Evolutionary conservation across 2,113 vertebrate genomes (phyloP).

Genomic region (Sceloporus undulatus): DNA sequence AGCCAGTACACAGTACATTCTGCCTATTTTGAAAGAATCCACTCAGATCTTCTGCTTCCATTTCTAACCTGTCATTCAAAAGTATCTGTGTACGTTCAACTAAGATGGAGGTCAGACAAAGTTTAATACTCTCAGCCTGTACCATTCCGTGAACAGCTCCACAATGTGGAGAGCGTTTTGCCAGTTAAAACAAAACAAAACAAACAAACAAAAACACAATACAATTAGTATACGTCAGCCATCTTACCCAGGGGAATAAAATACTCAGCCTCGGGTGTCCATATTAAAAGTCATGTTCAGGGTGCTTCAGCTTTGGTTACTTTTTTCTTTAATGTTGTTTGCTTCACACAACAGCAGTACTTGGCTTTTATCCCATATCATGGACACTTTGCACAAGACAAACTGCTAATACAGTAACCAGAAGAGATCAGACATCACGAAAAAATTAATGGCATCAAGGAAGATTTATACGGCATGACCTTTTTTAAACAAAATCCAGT

Average conservation of each 20-base stretch:
- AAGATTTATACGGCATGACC: not conserved
- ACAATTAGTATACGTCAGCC: too few species aligned
- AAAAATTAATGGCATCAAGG: not conserved
- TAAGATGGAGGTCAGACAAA: not conserved
- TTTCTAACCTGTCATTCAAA: conserved; percentile 1
- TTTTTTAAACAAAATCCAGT: conserved; percentile 2
- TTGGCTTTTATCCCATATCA: not conserved
- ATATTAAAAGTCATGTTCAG: not conserved
- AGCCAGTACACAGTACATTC: not conserved
- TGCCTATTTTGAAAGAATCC: not conserved
- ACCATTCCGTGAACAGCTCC: not conserved
- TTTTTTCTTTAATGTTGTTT: not conserved
- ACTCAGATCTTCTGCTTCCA: not conserved
- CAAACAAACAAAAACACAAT: not conserved
- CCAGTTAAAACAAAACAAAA: not conserved
- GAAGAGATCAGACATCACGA: not conserved
- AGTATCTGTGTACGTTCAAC: not conserved
- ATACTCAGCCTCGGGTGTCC: not conserved
- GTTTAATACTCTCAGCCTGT: not conserved
- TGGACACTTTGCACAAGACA: not conserved
- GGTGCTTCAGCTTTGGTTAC: not conserved
- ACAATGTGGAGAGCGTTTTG: not conserved
- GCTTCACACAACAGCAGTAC: not conserved
- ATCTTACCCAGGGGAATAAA: not conserved
- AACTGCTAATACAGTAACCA: not conserved